Evolutionary conservation across 2,797 vertebrate species (phyloP).

Genomic region (Salmo trutta): DNA sequence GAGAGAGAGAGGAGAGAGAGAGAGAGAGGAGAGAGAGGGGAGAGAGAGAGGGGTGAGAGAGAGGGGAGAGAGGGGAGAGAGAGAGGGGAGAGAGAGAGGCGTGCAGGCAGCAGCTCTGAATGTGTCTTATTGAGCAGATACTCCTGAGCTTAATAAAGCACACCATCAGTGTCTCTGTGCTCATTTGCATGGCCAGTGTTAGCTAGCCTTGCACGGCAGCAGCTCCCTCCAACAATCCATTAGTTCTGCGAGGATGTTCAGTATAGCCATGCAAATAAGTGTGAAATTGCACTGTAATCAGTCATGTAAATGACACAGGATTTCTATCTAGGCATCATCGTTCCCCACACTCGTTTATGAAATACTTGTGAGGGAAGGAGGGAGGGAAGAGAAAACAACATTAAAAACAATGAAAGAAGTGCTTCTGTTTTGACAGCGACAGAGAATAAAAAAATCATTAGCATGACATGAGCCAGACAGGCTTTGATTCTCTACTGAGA

Average conservation of each 20-base stretch:
- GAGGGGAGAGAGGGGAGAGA: too few species aligned
- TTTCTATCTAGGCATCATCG: slow-evolving; percentile 51
- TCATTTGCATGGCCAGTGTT: slow-evolving; percentile 48
- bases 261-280: slow-evolving; percentile 70
- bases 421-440: slow-evolving; percentile 18
- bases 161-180: slow-evolving; percentile 19
- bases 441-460: slow-evolving; percentile 10
- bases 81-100: slow-evolving; percentile 3
- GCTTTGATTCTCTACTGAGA: slow-evolving; percentile 60
- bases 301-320: slow-evolving; percentile 66
- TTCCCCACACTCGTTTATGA: slow-evolving; percentile 34
- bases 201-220: slow-evolving; percentile 6
- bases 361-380: background rate
- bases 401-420: slow-evolving; percentile 14
- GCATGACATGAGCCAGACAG: slow-evolving; percentile 36
- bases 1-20: too few species aligned
- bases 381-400: slow-evolving; percentile 1
- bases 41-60: too few species aligned
- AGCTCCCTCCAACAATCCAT: slow-evolving; percentile 57
- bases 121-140: slow-evolving; percentile 39
- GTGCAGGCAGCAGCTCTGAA: background rate
- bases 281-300: slow-evolving; percentile 72
- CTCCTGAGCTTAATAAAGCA: slow-evolving; percentile 46
- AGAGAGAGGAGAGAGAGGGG: too few species aligned
- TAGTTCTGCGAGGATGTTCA: slow-evolving; percentile 52